phyloP scores from a whole-genome alignment of 2,888 invertebrate genomes.

The Chrysolina haemoptera region DNA sequence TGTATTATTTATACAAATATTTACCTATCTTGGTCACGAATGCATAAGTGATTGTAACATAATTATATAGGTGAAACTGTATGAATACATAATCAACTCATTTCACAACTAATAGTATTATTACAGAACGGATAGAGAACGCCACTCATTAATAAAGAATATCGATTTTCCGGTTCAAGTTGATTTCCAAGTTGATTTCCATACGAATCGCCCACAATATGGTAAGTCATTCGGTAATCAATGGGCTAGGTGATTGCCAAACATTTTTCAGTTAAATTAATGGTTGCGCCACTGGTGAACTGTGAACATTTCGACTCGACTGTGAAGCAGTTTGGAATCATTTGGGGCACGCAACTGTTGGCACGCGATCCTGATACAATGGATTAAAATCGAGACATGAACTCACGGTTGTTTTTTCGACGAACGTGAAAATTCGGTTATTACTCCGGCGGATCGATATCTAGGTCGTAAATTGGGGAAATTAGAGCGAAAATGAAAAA shows the following conservation, averaged over 20 bases:
- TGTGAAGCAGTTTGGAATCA: conserved; percentile 60
- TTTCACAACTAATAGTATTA: no score
- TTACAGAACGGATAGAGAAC: no score
- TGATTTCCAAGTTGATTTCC: neutral
- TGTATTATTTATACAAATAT: no score
- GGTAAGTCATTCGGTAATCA: conserved; percentile 19
- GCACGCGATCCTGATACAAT: conserved; percentile 59
- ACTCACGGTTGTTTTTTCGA: conserved; percentile 33
- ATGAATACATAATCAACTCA: no score
- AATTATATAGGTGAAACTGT: no score
- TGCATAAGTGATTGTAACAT: no score
- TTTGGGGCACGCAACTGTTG: conserved; percentile 57
- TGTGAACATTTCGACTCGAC: conserved; percentile 50
- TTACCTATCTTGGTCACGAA: no score
- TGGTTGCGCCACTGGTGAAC: conserved; percentile 47
- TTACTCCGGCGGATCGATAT: conserved; percentile 5
- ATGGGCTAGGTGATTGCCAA: conserved; percentile 14
- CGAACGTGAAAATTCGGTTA: conserved; percentile 33
- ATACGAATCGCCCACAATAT: neutral
- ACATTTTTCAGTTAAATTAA: conserved; percentile 29
- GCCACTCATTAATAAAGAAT: neutral
- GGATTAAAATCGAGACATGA: conserved; percentile 45
- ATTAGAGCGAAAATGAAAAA: neutral
- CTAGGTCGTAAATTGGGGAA: neutral
- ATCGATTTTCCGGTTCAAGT: neutral